Evolutionary conservation across 1,140 invertebrate genomes (phyloP).

Genomic region (Oryctes rhinoceros): DNA sequence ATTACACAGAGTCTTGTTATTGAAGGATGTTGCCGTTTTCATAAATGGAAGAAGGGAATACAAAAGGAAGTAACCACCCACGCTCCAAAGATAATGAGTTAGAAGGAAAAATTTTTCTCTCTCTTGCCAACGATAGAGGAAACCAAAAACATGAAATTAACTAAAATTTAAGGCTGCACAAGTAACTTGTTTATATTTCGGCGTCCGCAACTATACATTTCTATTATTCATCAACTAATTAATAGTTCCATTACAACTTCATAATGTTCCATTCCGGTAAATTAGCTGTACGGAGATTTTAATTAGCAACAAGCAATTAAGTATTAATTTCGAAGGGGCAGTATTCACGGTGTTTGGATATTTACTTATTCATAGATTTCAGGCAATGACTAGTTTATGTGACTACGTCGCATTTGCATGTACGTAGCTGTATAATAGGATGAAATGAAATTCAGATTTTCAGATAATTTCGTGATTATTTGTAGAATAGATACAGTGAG

Average conservation of each 20-base stretch:
- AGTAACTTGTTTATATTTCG: not conserved
- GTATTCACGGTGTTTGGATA: not conserved
- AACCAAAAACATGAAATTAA: too few species aligned
- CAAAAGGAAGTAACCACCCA: too few species aligned
- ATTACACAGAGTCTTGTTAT: too few species aligned
- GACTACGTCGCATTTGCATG: not conserved
- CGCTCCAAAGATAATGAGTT: too few species aligned
- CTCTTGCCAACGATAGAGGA: too few species aligned
- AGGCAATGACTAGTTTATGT: not conserved
- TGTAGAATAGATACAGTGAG: too few species aligned
- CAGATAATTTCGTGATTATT: too few species aligned
- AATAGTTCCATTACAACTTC: not conserved
- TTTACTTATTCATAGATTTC: not conserved
- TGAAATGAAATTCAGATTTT: too few species aligned
- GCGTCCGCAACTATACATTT: not conserved
- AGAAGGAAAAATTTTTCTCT: too few species aligned
- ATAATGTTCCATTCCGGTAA: not conserved
- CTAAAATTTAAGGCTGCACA: not conserved
- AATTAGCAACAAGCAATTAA: slow-evolving; percentile 3
- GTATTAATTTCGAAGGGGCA: not conserved
- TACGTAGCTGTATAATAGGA: not conserved
- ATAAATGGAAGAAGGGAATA: too few species aligned
- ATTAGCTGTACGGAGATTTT: not conserved
- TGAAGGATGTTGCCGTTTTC: too few species aligned
- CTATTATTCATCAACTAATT: not conserved